These are phyloP conservation scores for Drepanosiphum platanoidis DNA, from an alignment of 2,888 invertebrate genomes.

Conservation along the genomic window DNA sequence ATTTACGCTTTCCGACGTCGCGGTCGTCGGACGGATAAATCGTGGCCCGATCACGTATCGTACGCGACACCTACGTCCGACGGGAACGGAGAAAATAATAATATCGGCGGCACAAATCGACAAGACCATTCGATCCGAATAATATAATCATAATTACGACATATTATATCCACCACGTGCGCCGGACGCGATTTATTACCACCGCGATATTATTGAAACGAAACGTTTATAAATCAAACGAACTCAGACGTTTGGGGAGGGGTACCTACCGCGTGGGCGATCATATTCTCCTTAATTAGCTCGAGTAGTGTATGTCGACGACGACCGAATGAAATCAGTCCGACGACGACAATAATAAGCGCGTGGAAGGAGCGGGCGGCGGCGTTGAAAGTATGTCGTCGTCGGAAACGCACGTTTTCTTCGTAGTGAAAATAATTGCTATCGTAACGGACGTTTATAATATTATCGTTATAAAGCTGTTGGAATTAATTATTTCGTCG, in stretches of 20 bases:
- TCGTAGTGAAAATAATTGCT: too few relatives aligned
- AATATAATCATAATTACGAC: too few relatives aligned
- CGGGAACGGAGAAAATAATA: neutral
- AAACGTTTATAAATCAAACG: slow-evolving; percentile 40
- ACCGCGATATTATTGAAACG: slow-evolving; percentile 21
- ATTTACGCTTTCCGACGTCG: neutral
- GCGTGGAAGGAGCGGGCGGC: neutral
- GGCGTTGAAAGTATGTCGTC: neutral
- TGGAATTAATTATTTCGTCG: too few relatives aligned
- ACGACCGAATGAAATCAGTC: neutral
- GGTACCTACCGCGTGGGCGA: slow-evolving; percentile 19
- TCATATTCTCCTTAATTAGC: slow-evolving; percentile 18
- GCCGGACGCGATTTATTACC: slow-evolving; percentile 17
- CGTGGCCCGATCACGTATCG: neutral
- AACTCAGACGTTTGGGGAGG: neutral
- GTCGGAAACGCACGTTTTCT: too few relatives aligned
- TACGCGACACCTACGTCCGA: neutral
- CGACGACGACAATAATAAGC: neutral
- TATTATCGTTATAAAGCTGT: too few relatives aligned
- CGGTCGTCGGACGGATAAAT: neutral
- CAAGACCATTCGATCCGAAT: neutral
- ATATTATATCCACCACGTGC: neutral
- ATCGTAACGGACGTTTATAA: too few relatives aligned
- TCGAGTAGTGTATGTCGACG: too few relatives aligned
- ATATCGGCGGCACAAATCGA: slow-evolving; percentile 14